These are phyloP conservation scores for Coleophora deauratella DNA, from an alignment of 2,888 invertebrate species.

Conservation along the genomic window DNA sequence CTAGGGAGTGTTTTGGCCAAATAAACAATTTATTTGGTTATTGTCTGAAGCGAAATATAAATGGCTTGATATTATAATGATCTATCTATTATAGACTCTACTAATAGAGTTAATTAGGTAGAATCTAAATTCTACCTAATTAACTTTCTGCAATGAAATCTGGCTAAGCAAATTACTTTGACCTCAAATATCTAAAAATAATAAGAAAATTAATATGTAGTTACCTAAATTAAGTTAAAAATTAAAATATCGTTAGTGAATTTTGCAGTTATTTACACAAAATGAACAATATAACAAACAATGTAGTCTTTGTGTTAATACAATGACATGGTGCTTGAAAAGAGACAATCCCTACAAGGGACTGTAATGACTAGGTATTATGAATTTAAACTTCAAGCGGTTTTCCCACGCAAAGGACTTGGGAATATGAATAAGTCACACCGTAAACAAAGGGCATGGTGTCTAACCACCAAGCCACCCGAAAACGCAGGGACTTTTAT, in stretches of 20 bases:
- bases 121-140: no score
- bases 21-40: no score
- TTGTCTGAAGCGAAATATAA: no score
- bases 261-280: constrained; percentile 7
- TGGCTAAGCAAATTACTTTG: no score
- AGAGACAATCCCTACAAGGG: not conserved
- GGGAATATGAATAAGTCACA: not conserved
- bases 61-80: no score
- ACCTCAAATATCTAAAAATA: no score
- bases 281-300: constrained; percentile 1
- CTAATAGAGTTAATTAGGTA: no score
- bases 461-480: no score
- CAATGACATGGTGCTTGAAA: constrained; percentile 3
- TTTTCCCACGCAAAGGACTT: constrained; percentile 7
- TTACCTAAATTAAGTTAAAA: not conserved
- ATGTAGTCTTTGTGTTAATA: constrained; percentile 8
- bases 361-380: constrained; percentile 1
- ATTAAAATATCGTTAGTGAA: constrained; percentile 10
- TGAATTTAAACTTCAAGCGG: not conserved
- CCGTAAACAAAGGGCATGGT: not conserved
- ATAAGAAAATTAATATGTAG: no score
- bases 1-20: no score
- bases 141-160: no score
- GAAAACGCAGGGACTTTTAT: constrained; percentile 3
- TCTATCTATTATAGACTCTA: no score